Evolutionary conservation across 2,113 vertebrate genomes (phyloP).

Genomic region (Piaya cayana): DNA sequence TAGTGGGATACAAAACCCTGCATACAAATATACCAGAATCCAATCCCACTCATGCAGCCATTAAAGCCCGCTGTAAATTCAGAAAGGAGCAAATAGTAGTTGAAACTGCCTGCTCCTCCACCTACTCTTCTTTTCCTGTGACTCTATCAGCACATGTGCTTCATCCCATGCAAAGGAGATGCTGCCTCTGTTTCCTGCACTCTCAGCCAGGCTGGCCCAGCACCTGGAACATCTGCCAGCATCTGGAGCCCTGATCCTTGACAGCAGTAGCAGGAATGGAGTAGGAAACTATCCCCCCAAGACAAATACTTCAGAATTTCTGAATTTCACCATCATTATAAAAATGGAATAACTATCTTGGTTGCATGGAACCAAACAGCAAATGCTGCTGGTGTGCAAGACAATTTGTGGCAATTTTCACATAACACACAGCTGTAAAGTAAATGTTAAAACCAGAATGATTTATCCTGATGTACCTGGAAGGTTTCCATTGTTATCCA

Average conservation of each 20-base stretch:
- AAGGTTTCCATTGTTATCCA: slow-evolving; percentile 80
- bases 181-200: background rate
- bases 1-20: background rate
- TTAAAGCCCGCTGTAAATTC: background rate
- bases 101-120: background rate
- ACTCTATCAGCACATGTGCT: background rate
- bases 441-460: background rate
- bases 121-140: background rate
- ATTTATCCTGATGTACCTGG: slow-evolving; percentile 72
- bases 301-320: background rate
- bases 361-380: background rate
- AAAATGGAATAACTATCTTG: background rate
- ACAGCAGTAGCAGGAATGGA: background rate
- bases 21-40: background rate
- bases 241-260: background rate
- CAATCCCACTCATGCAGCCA: background rate
- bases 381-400: background rate
- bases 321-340: background rate
- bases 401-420: background rate
- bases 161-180: background rate
- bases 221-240: background rate
- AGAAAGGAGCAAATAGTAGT: background rate
- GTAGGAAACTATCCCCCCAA: background rate
- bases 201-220: background rate
- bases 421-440: background rate